These are phyloP conservation scores for Malurus splendens DNA, from an alignment of 2,797 vertebrate species.

Conservation along the genomic window DNA sequence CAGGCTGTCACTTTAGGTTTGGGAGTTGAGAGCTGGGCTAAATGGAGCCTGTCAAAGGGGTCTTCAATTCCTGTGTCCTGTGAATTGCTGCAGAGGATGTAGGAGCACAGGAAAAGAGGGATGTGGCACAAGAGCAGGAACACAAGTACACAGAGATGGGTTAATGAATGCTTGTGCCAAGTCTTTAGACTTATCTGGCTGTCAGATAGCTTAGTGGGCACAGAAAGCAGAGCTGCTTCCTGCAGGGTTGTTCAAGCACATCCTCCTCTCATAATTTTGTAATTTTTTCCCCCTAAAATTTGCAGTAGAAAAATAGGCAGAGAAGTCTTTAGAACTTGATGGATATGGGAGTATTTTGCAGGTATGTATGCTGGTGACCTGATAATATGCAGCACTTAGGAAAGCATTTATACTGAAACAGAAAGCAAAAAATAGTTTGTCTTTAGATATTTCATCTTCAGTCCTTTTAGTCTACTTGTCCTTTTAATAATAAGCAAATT, in stretches of 20 bases:
- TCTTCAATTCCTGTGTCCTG: not conserved
- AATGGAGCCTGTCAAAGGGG: not conserved
- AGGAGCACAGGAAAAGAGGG: not conserved
- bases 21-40: not conserved
- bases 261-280: not conserved
- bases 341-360: not conserved
- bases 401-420: not conserved
- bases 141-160: not conserved
- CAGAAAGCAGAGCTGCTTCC: not conserved
- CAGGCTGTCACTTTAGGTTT: not conserved
- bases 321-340: not conserved
- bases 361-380: not conserved
- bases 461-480: not conserved
- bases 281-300: not conserved
- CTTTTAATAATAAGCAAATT: not conserved
- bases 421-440: not conserved
- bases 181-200: not conserved
- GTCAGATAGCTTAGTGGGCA: not conserved
- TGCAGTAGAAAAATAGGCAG: not conserved
- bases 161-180: not conserved
- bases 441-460: not conserved
- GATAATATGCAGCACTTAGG: not conserved
- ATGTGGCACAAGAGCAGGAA: not conserved
- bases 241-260: not conserved
- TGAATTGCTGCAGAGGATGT: not conserved